phyloP scores from a whole-genome alignment of 2,113 vertebrate genomes.

The Bubo blakistoni region DNA sequence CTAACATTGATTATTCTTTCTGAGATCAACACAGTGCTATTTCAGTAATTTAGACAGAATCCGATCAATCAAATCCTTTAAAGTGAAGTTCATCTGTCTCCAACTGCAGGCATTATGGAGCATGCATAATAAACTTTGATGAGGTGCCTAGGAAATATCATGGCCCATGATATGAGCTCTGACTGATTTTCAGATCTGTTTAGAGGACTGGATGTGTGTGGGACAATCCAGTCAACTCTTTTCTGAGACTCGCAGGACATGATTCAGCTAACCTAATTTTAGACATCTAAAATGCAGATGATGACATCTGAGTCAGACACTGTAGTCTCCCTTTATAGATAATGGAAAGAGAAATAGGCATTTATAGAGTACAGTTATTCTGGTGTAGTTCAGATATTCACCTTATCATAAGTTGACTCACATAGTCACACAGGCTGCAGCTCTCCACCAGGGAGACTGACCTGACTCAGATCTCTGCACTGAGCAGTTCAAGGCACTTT shows the following conservation, averaged over 20 bases:
- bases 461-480: neutral
- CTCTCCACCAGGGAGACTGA: neutral
- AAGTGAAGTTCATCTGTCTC: neutral
- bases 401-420: neutral
- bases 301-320: neutral
- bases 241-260: neutral
- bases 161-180: neutral
- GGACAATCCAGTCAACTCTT: neutral
- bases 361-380: neutral
- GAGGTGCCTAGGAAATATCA: neutral
- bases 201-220: neutral
- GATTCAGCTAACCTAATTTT: neutral
- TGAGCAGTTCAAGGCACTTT: neutral
- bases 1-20: neutral
- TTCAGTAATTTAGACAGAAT: neutral
- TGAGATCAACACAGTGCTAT: neutral
- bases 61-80: neutral
- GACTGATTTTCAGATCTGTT: neutral
- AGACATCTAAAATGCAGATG: neutral
- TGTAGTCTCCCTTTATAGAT: neutral
- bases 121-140: neutral
- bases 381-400: neutral
- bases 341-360: neutral
- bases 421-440: neutral
- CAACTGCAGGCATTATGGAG: neutral